Percentiles rank a stretch among this genome's conserved stretches.
These are phyloP conservation scores for Malacoraja senta DNA, from an alignment of 2,797 vertebrate genomes.

Conservation along the genomic window DNA sequence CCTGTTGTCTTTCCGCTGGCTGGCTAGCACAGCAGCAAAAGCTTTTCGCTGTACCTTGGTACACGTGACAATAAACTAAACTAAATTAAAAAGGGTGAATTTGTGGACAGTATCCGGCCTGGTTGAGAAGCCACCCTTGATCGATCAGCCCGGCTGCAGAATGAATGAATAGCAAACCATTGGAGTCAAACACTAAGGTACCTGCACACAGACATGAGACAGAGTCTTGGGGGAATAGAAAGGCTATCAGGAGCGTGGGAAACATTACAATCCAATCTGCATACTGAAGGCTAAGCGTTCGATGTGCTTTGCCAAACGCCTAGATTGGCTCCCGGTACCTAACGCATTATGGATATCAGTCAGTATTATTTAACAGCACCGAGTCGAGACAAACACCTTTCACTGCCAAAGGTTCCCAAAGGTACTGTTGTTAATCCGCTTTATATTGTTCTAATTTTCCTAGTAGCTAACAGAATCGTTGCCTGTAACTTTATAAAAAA, in stretches of 20 bases:
- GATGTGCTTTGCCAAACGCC: not conserved
- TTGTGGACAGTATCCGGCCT: not conserved
- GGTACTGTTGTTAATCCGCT: conserved; percentile 54
- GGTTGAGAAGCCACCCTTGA: not conserved
- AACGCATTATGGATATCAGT: conserved; percentile 22
- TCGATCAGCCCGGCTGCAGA: not conserved
- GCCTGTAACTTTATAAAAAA: conserved; percentile 57
- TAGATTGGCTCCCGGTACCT: conserved; percentile 19
- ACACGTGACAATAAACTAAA: too few species aligned
- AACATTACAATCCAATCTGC: conserved; percentile 26
- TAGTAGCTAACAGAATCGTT: conserved; percentile 52
- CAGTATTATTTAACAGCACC: conserved; percentile 39
- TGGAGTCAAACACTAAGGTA: not conserved
- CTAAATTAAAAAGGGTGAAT: not conserved
- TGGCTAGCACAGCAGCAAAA: too few species aligned
- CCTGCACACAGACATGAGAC: not conserved
- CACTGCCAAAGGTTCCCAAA: conserved; percentile 52
- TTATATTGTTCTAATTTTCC: conserved; percentile 58
- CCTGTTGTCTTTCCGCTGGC: too few species aligned
- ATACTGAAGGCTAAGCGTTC: conserved; percentile 19
- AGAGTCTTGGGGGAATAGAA: not conserved
- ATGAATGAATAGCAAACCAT: not conserved
- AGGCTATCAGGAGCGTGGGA: conserved; percentile 1
- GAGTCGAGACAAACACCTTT: conserved; percentile 57
- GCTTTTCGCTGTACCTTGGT: too few species aligned